These are phyloP conservation scores for Apamea monoglypha DNA, from an alignment of 2,888 invertebrate species.

Conservation along the genomic window DNA sequence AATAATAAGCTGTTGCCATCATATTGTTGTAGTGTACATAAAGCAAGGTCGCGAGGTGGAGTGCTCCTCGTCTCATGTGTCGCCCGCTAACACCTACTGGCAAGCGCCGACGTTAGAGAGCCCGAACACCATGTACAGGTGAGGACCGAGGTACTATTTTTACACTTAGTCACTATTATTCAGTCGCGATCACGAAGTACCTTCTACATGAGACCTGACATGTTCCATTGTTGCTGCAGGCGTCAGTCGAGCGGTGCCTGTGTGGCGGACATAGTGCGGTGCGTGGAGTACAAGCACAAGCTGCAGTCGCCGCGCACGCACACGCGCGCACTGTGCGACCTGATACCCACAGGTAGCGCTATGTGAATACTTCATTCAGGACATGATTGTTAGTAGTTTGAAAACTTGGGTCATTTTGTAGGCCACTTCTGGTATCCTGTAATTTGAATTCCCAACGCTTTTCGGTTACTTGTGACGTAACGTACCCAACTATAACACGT, in stretches of 20 bases:
- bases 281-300: conserved; percentile 85
- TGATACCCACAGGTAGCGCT: conserved; percentile 76
- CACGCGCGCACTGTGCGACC: conserved; percentile 83
- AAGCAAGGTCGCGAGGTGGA: conserved; percentile 92
- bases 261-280: conserved; percentile 84
- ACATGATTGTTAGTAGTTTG: neutral
- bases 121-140: conserved; percentile 82
- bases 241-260: conserved; percentile 45
- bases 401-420: neutral
- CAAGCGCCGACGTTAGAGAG: conserved; percentile 81
- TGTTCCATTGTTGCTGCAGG: conserved; percentile 13
- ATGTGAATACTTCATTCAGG: neutral
- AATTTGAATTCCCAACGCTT: too few species aligned
- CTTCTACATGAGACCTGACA: neutral
- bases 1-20: neutral
- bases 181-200: neutral
- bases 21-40: conserved; percentile 83
- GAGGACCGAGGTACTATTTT: conserved; percentile 36
- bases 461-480: neutral
- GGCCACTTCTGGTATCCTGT: neutral
- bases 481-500: too few species aligned
- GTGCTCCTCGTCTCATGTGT: conserved; percentile 81
- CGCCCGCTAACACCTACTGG: conserved; percentile 84
- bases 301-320: conserved; percentile 75
- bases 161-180: neutral